Evolutionary conservation across 2,888 invertebrate genomes (phyloP).

Genomic region (Tipula unca): DNA sequence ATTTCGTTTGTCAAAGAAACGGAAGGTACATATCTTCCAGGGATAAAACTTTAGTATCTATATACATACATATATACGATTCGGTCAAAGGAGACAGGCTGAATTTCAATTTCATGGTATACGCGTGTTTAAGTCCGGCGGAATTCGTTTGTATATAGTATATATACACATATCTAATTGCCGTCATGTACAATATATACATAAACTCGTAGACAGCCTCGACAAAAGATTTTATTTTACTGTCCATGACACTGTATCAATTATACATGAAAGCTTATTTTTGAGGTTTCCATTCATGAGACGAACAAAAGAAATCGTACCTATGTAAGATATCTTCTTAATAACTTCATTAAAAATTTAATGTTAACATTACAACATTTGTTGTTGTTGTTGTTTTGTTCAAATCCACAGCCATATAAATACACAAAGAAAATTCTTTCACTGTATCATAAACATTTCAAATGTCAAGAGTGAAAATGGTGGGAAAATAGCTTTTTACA

Average conservation of each 20-base stretch:
- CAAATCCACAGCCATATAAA: not conserved
- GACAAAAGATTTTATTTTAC: too few relatives aligned
- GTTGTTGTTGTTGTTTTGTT: not conserved
- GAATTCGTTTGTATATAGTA: too few relatives aligned
- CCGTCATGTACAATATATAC: too few relatives aligned
- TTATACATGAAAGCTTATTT: not conserved
- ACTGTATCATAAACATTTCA: not conserved
- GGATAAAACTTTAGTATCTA: not conserved
- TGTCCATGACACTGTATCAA: too few relatives aligned
- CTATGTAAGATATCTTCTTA: not conserved
- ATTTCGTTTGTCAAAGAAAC: not conserved
- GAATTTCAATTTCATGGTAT: too few relatives aligned
- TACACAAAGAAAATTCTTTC: not conserved
- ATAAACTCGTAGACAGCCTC: too few relatives aligned
- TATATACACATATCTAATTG: too few relatives aligned
- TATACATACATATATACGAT: not conserved
- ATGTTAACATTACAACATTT: not conserved
- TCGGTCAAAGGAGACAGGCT: too few relatives aligned
- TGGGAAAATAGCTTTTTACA: conserved; percentile 8
- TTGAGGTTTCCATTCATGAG: not conserved
- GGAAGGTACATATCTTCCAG: not conserved
- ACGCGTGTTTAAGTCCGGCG: too few relatives aligned
- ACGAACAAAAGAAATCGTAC: not conserved
- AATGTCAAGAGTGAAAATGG: not conserved
- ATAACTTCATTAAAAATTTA: not conserved